These are phyloP conservation scores for Mimachlamys varia DNA, from an alignment of 2,888 invertebrate genomes.

Conservation along the genomic window DNA sequence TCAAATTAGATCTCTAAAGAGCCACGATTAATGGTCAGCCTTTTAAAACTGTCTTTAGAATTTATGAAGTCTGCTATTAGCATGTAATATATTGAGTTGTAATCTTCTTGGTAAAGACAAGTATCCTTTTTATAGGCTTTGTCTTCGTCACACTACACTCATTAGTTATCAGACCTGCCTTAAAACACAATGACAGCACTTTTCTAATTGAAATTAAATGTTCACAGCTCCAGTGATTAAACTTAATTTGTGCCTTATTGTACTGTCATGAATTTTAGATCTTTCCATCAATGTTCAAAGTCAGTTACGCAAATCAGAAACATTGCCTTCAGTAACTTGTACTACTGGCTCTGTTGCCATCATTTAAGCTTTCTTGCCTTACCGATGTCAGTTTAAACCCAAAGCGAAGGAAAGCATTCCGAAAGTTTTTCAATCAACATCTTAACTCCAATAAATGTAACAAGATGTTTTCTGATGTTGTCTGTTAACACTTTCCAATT, in stretches of 20 bases:
- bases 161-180: background rate
- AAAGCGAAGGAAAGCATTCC: no score
- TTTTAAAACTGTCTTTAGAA: conserved; percentile 13
- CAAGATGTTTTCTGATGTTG: no score
- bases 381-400: no score
- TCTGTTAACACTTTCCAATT: background rate
- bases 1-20: conserved; percentile 24
- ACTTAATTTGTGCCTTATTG: conserved; percentile 5
- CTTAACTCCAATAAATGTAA: no score
- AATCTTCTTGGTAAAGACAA: background rate
- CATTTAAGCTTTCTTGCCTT: background rate
- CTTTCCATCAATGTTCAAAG: background rate
- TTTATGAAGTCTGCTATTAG: background rate
- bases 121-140: background rate
- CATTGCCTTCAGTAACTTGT: background rate
- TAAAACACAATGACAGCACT: background rate
- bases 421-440: no score
- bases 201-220: conserved; percentile 12
- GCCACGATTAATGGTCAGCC: background rate
- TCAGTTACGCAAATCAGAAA: background rate
- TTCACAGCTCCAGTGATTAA: background rate
- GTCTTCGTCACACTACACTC: background rate
- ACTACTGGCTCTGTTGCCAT: background rate
- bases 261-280: background rate
- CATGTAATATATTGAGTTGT: conserved; percentile 1